Conservation (phyloP, 2,113 vertebrate species). For the Colinus virginianus region DNA sequence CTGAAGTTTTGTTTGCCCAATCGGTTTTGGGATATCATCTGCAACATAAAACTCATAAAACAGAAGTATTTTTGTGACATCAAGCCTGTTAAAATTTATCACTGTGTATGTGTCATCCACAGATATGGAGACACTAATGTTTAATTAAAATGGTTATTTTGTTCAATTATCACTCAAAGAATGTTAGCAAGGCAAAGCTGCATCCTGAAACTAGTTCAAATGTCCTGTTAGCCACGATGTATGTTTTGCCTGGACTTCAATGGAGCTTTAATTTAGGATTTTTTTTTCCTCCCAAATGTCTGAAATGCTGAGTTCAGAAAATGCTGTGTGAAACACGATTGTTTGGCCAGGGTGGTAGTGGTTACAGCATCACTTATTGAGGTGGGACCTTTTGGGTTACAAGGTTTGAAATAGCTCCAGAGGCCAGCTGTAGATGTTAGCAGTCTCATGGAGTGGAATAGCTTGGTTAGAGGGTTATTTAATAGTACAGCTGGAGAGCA, state of each 20-base stretch:
- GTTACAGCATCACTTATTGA: neutral
- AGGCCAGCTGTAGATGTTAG: neutral
- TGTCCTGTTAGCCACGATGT: conserved; percentile 43
- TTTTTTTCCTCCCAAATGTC: conserved; percentile 29
- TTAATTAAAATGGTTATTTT: conserved; percentile 29
- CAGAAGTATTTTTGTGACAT: neutral
- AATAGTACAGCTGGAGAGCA: neutral
- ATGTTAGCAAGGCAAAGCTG: conserved; percentile 52
- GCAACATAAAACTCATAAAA: neutral
- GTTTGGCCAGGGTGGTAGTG: neutral
- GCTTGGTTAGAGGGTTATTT: neutral
- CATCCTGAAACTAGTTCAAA: conserved; percentile 27
- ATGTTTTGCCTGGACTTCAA: conserved; percentile 61
- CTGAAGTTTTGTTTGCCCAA: neutral
- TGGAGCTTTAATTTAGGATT: conserved; percentile 45
- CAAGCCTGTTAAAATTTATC: neutral
- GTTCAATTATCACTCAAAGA: conserved; percentile 29
- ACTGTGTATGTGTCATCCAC: neutral
- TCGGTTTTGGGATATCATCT: neutral
- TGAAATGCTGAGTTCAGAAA: neutral
- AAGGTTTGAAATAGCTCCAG: neutral
- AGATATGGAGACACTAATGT: conserved; percentile 1
- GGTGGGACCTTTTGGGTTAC: neutral
- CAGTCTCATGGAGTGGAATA: neutral
- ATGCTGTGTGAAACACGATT: neutral